phyloP scores from a whole-genome alignment of 2,797 vertebrate species.

The Zenarchopterus dispar region DNA sequence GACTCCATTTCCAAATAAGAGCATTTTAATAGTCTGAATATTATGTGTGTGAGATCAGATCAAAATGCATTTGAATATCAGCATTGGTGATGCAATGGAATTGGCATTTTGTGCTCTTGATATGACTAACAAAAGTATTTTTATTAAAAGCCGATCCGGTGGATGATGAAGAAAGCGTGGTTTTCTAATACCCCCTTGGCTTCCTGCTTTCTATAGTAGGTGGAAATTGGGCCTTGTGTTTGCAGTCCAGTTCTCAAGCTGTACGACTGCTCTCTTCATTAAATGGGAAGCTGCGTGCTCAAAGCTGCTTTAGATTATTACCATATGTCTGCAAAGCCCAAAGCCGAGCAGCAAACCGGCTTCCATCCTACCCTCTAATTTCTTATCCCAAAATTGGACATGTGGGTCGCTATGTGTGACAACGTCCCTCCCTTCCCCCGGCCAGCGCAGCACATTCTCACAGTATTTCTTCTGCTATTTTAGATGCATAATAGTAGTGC shows the following conservation, averaged over 20 bases:
- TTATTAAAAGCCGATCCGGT: constrained; percentile 39
- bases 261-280: constrained; percentile 76
- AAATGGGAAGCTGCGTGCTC: constrained; percentile 78
- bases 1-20: constrained; percentile 10
- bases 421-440: constrained; percentile 73
- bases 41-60: constrained; percentile 25
- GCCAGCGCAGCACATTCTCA: constrained; percentile 71
- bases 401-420: constrained; percentile 80
- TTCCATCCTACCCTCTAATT: constrained; percentile 86
- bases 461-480: constrained; percentile 75
- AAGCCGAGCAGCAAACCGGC: constrained; percentile 74
- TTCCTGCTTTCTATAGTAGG: constrained; percentile 63
- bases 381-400: constrained; percentile 88
- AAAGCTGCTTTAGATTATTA: constrained; percentile 83
- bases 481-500: constrained; percentile 69
- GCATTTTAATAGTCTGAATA: constrained; percentile 10
- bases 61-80: background rate
- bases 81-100: background rate
- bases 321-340: constrained; percentile 84
- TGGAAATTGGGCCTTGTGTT: constrained; percentile 69
- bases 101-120: constrained; percentile 22
- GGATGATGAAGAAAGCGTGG: constrained; percentile 56
- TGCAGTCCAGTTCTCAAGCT: constrained; percentile 71
- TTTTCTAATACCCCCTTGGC: constrained; percentile 26
- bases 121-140: constrained; percentile 13